Conservation (phyloP, 64 coral and sea anemone species). For the Astreopora myriophthalma region DNA sequence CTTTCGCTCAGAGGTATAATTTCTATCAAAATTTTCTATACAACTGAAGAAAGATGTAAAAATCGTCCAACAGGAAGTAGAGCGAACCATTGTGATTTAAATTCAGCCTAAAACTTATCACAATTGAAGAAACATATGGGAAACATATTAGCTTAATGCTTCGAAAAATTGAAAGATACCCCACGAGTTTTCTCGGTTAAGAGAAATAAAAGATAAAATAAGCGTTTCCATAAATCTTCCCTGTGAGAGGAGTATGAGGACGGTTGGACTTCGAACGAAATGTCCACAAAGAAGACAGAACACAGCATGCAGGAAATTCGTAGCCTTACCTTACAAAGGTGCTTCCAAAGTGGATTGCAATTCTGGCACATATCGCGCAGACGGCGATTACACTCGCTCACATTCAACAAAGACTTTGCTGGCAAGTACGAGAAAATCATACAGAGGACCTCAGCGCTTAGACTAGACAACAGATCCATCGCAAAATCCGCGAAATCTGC, state of each 20-base stretch:
- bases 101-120: too few relatives aligned
- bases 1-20: background rate
- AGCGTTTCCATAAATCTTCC: background rate
- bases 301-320: background rate
- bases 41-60: background rate
- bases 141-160: too few relatives aligned
- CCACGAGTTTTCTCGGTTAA: background rate
- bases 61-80: background rate
- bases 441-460: conserved; percentile 73
- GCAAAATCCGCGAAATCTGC: background rate
- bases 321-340: conserved; percentile 62
- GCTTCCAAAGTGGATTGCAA: conserved; percentile 75
- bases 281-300: background rate
- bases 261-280: background rate
- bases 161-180: background rate
- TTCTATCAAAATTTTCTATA: background rate
- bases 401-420: conserved; percentile 75
- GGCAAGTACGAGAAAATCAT: conserved; percentile 80
- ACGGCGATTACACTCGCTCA: conserved; percentile 70
- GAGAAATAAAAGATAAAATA: background rate
- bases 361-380: conserved; percentile 65
- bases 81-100: background rate
- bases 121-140: too few relatives aligned
- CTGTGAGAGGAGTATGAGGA: background rate
- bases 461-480: conserved; percentile 42